Evolutionary conservation across 2,888 invertebrate species (phyloP).

Genomic region (Stenodera caucasica): DNA sequence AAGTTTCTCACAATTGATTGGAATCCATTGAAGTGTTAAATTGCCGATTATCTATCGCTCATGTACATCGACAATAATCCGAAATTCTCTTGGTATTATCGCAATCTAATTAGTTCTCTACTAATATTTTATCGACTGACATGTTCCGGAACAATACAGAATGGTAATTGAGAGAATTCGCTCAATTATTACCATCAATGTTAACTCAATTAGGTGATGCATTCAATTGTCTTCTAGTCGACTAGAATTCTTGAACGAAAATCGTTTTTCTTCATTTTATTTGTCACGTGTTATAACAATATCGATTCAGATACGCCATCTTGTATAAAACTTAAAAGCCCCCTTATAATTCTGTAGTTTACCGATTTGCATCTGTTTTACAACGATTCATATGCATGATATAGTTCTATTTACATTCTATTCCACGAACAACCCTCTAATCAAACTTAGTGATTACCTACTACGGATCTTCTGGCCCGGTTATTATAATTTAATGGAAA

Average conservation of each 20-base stretch:
- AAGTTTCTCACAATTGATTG: not conserved
- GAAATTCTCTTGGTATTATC: not conserved
- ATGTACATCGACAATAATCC: not conserved
- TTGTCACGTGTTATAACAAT: not conserved
- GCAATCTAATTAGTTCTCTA: not conserved
- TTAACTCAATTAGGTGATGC: not conserved
- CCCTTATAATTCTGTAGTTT: conserved; percentile 9
- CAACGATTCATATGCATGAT: conserved; percentile 18
- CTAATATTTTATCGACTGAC: not conserved
- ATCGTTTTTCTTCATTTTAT: not conserved
- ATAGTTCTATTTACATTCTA: not conserved
- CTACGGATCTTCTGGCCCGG: not conserved
- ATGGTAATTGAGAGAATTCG: not conserved
- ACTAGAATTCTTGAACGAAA: too few species aligned
- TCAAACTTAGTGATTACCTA: not conserved
- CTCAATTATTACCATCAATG: not conserved
- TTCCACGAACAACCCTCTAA: not conserved
- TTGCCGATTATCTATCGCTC: not conserved
- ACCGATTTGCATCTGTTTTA: conserved; percentile 19
- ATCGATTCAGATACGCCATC: conserved; percentile 8
- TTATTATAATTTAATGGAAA: not conserved
- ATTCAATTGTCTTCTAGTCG: too few species aligned
- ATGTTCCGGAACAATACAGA: not conserved
- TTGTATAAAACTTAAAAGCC: not conserved
- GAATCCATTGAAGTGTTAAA: conserved; percentile 2